Conservation (phyloP, 2,113 vertebrate genomes). For the Tupaia chinensis region DNA sequence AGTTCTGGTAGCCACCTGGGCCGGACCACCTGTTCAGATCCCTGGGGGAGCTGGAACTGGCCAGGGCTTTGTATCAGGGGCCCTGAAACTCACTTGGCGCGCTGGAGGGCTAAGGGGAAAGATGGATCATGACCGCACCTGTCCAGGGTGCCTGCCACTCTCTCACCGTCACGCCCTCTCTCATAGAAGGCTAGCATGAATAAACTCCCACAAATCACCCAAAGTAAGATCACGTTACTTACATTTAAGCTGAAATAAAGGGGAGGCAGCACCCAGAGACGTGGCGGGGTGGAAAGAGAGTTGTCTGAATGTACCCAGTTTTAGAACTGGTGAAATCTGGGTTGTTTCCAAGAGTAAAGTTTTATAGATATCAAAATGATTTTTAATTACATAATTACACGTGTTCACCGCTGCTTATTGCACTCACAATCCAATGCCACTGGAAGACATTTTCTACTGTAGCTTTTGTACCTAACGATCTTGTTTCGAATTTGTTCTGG, state of each 20-base stretch:
- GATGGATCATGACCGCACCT: too few relatives aligned
- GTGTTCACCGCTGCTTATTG: not conserved
- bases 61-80: too few relatives aligned
- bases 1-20: too few relatives aligned
- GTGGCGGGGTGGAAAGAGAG: not conserved
- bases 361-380: not conserved
- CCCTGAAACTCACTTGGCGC: too few relatives aligned
- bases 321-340: not conserved
- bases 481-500: not conserved
- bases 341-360: not conserved
- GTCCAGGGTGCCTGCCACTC: too few relatives aligned
- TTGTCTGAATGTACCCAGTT: not conserved
- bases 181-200: too few relatives aligned
- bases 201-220: too few relatives aligned
- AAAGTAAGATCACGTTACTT: not conserved
- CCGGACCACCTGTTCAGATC: too few relatives aligned
- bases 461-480: not conserved
- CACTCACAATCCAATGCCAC: not conserved
- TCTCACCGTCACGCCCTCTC: too few relatives aligned
- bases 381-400: not conserved
- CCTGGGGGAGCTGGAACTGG: too few relatives aligned
- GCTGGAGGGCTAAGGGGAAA: too few relatives aligned
- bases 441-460: not conserved
- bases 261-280: not conserved
- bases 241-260: not conserved